A percentile compares a stretch with the other conserved stretches of the same genome.
phyloP scores from a whole-genome alignment of 2,888 invertebrate genomes.

The Scaptomyza cyrtandrae region DNA sequence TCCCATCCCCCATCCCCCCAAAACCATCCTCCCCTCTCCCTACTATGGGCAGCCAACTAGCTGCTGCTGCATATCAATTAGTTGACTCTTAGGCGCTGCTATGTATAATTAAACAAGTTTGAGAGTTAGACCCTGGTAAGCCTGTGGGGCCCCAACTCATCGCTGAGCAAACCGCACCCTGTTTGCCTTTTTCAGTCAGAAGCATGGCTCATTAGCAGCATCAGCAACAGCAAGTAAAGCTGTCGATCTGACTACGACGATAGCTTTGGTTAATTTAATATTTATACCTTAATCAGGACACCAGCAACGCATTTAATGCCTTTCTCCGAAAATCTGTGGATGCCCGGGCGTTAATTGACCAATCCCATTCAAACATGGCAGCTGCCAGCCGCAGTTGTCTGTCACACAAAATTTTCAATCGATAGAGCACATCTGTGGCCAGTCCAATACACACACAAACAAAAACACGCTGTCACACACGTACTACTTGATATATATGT shows the following conservation, averaged over 20 bases:
- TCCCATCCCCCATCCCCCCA: slow-evolving; percentile 1
- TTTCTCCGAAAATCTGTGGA: slow-evolving; percentile 65
- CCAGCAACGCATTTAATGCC: slow-evolving; percentile 54
- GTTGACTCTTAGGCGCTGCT: slow-evolving; percentile 76
- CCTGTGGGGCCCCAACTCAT: slow-evolving; percentile 7
- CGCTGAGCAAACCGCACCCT: slow-evolving; percentile 57
- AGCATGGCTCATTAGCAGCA: slow-evolving; percentile 64
- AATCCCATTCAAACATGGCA: slow-evolving; percentile 72
- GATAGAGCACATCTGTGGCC: slow-evolving; percentile 73
- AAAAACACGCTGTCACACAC: slow-evolving; percentile 7
- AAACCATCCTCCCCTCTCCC: background rate
- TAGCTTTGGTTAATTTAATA: slow-evolving; percentile 70
- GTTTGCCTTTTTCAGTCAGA: slow-evolving; percentile 51
- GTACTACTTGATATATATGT: slow-evolving; percentile 4
- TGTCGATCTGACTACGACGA: slow-evolving; percentile 21
- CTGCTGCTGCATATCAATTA: slow-evolving; percentile 76
- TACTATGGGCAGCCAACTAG: slow-evolving; percentile 13
- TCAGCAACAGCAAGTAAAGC: slow-evolving; percentile 12
- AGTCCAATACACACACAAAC: slow-evolving; percentile 27
- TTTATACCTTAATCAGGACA: slow-evolving; percentile 78
- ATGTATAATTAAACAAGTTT: slow-evolving; percentile 76
- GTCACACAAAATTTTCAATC: slow-evolving; percentile 73
- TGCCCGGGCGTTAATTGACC: slow-evolving; percentile 76
- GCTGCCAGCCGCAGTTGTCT: slow-evolving; percentile 53
- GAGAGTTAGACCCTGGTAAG: slow-evolving; percentile 12